Evolutionary conservation across 37 sponge, comb jelly and placozoan genomes (phyloP), one percentile per base, ranked within the genome.

Genomic region (Theonella swinhoei): DNA sequence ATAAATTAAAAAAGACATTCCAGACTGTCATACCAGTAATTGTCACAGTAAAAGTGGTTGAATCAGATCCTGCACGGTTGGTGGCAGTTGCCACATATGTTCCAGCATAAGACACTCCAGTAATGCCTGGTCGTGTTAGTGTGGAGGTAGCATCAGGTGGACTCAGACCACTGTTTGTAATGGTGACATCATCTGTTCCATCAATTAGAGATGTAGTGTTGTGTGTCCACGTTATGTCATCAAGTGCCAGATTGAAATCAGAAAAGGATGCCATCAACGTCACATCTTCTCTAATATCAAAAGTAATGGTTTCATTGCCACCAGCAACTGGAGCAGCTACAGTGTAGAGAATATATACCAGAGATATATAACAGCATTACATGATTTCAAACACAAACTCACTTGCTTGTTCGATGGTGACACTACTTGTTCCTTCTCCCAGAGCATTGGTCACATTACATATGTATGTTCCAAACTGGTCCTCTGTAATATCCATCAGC

Each of bases 221-320:
- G 8, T 69, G 40, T 41, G 39, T 42, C 85, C 85, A 85, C 41
- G 37, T 34, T 20, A 85, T 35, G 4, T 22, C 23, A 36, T 26
- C 39, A 5, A 77, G 39, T 41, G 70, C 77, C 38, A 85, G 59
- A 77, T 85, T 85, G 71, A 76, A 77, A 9, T 36, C 78, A 28
- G 78, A 34, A 77, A 85, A 43, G 37, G 0, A 38, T 34, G 54
- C 78, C 32, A 35, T 34, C 39, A 85, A 60, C 7, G 32, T 20
- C 1, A 85, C 47, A 38, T 20, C 22, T 34, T 28, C 39, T 42
- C 77, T 68, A 67, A 85, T 71, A 2, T 2, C 39, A 37, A 47
- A 47, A 17, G 54, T 47, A 14, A 47, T 7, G 7, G 54, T 47
- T 47, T 7, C 54, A 14, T 47, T 47, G 54, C 14, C 14, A 14